Evolutionary conservation across 2,113 vertebrate species (phyloP), one percentile per base, ranked within the genome.

Genomic region (Cygnus atratus): DNA sequence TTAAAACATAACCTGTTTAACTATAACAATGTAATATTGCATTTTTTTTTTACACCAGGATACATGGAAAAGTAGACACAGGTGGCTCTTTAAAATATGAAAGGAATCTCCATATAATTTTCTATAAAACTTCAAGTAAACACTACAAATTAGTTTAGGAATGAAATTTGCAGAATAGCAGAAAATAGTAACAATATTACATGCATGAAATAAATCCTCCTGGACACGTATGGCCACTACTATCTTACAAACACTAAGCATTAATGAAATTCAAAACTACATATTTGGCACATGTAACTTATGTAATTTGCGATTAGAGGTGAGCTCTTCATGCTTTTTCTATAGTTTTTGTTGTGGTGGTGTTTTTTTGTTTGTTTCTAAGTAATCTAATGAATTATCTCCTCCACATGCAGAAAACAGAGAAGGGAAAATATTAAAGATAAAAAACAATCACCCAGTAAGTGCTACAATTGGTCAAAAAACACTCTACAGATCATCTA

Each of bases 11-110:
- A 43, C 6, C 7, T 67, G 44, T 37, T 43, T n/a, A 81, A 71
- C 28, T 75, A 75, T 14, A 65, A 61, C 65, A 82, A 41, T 0
- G 0, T 54, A 9, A 50, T 28, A 0, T 31, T 57, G 0, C 25
- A 29, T 74, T 71, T 91, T 37, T 37, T 37, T 37, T 59, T 65
- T 65, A 65, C 72, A 59, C 29, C 10, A 61, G 7, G 13, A 29
- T 35, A 46, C 10, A 26, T 26, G 11, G 13, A 54, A 8, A 16
- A 61, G 24, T 39, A 73, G 10, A 20, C 15, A 94, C 4, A 44
- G 7, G 9, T n/a, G 46, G 4, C 75, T 68, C 55, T 61, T 79
- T 76, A 81, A 87, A 84, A 89, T 35, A 90, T 25, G 14, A 58
- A 84, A 88, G 33, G 8, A 87, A 83, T 37, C 44, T 39, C 63